phyloP scores from a whole-genome alignment of 2,113 vertebrate genomes.

The Peromyscus polionotus region DNA sequence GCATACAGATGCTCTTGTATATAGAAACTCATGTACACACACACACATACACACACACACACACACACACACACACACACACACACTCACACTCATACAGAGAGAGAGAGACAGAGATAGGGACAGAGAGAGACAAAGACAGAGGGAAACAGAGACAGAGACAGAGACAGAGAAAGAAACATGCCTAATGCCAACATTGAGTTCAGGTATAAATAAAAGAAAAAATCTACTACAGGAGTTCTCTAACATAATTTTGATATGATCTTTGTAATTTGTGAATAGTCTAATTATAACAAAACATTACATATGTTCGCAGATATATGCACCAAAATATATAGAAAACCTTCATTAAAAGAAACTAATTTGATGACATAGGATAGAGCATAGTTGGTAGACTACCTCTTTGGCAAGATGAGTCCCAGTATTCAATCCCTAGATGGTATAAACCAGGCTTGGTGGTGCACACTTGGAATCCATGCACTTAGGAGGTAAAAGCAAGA shows the following conservation, averaged over 20 bases:
- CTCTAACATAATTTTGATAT: not conserved
- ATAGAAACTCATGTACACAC: not conserved
- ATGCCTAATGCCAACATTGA: not conserved
- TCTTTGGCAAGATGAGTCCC: not conserved
- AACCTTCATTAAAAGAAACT: not conserved
- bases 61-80: too few relatives aligned
- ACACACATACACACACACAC: not conserved
- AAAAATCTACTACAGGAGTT: not conserved
- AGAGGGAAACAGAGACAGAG: too few relatives aligned
- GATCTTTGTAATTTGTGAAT: not conserved
- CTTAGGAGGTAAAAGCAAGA: not conserved
- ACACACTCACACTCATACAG: too few relatives aligned
- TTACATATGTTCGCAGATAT: not conserved
- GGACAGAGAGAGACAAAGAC: too few relatives aligned
- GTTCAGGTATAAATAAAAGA: not conserved
- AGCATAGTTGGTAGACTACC: not conserved
- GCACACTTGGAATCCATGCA: too few relatives aligned
- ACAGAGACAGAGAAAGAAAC: not conserved
- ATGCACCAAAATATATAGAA: not conserved
- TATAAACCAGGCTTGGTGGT: not conserved
- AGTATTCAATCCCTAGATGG: not conserved
- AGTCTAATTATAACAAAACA: not conserved
- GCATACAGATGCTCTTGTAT: too few relatives aligned
- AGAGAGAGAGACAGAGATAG: not conserved
- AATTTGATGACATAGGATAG: not conserved